Evolutionary conservation across 1,140 invertebrate species (phyloP).

Genomic region (Drosophila malerkotliana): DNA sequence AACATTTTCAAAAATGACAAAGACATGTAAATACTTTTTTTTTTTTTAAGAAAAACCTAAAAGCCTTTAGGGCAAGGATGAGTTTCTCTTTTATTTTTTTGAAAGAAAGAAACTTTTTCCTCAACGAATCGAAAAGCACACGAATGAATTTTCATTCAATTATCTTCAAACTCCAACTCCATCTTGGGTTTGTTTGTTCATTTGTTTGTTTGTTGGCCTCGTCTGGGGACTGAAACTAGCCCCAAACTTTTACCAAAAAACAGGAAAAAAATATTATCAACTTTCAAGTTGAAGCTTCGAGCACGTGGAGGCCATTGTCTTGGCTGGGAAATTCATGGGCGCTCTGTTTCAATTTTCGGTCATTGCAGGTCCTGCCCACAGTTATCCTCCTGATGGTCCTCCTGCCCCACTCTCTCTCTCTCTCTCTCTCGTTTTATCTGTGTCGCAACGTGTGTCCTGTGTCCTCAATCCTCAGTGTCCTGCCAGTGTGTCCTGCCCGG

Average conservation of each 20-base stretch:
- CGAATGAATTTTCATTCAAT: slow-evolving; percentile 82
- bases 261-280: background rate
- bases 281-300: slow-evolving; percentile 6
- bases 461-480: slow-evolving; percentile 7
- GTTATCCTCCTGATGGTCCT: too few relatives aligned
- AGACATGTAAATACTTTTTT: slow-evolving; percentile 75
- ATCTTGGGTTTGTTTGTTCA: slow-evolving; percentile 43
- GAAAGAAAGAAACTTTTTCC: background rate
- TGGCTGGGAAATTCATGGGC: slow-evolving; percentile 77
- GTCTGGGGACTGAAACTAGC: slow-evolving; percentile 77
- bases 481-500: slow-evolving; percentile 9
- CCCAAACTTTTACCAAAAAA: slow-evolving; percentile 37
- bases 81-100: slow-evolving; percentile 30
- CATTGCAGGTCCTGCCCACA: slow-evolving; percentile 23
- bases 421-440: slow-evolving; percentile 10
- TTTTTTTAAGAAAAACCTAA: slow-evolving; percentile 16
- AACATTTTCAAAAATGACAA: slow-evolving; percentile 55
- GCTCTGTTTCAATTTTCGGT: slow-evolving; percentile 80
- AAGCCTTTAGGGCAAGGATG: slow-evolving; percentile 8
- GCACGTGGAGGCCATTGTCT: slow-evolving; percentile 71
- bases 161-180: slow-evolving; percentile 50
- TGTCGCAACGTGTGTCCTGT: background rate
- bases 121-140: slow-evolving; percentile 75
- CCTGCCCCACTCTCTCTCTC: too few relatives aligned
- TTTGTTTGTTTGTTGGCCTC: slow-evolving; percentile 60